Evolutionary conservation across 2,888 invertebrate genomes (phyloP).

Genomic region (Papilio gigon): DNA sequence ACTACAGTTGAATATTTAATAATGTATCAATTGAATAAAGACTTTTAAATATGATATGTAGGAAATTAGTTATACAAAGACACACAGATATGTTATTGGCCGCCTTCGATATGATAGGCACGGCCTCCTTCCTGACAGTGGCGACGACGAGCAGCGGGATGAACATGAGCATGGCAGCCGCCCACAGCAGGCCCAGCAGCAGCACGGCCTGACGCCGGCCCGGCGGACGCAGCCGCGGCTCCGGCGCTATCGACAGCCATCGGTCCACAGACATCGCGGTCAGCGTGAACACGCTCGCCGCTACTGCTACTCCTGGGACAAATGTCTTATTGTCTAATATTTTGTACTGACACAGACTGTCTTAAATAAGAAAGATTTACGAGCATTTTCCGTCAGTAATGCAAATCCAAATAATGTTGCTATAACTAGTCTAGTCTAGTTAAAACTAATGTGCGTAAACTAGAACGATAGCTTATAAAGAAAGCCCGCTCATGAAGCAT

Average conservation of each 20-base stretch:
- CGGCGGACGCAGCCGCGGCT: conserved; percentile 83
- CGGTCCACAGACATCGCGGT: conserved; percentile 91
- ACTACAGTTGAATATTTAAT: background rate
- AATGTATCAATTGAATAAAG: background rate
- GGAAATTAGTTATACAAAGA: conserved; percentile 38
- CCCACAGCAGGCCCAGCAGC: conserved; percentile 86
- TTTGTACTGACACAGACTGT: background rate
- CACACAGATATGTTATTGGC: conserved; percentile 69
- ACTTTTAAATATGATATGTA: background rate
- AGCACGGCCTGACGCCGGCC: conserved; percentile 84
- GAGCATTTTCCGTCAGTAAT: too few species aligned
- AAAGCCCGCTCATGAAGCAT: background rate
- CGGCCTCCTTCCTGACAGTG: conserved; percentile 64
- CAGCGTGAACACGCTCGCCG: conserved; percentile 89
- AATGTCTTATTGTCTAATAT: background rate
- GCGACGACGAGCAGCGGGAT: conserved; percentile 84
- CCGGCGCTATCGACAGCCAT: conserved; percentile 87
- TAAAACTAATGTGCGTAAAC: background rate
- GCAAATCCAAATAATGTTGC: too few species aligned
- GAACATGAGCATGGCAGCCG: conserved; percentile 85
- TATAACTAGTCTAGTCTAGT: too few species aligned
- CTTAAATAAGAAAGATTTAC: background rate
- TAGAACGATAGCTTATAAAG: background rate
- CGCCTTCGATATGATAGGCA: conserved; percentile 68
- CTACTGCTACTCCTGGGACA: conserved; percentile 86